These are phyloP conservation scores for Gari tellinella DNA, from an alignment of 2,888 invertebrate genomes.

Conservation along the genomic window DNA sequence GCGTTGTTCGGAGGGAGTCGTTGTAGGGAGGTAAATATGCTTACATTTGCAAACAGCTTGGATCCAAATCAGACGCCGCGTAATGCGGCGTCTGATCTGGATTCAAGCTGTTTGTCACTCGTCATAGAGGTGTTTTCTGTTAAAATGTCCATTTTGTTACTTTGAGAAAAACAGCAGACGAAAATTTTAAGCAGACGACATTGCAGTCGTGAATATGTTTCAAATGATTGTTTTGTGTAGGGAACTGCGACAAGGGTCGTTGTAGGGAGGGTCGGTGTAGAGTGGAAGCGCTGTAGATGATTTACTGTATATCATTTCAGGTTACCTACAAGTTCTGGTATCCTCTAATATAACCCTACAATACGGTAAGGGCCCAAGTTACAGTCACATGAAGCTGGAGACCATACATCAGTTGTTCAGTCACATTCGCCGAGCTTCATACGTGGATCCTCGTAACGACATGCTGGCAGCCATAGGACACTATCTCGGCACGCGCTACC, in stretches of 20 bases:
- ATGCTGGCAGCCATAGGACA: slow-evolving; percentile 15
- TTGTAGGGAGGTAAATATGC: too few relatives aligned
- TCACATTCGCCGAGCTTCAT: slow-evolving; percentile 28
- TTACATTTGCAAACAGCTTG: not conserved
- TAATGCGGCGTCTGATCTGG: not conserved
- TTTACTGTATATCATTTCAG: not conserved
- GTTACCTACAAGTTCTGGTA: slow-evolving; percentile 28
- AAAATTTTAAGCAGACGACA: too few relatives aligned
- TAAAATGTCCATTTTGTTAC: too few relatives aligned
- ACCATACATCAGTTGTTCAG: slow-evolving; percentile 43
- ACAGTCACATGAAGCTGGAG: slow-evolving; percentile 8
- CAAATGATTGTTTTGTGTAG: too few relatives aligned
- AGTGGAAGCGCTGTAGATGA: too few relatives aligned
- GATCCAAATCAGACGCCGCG: not conserved
- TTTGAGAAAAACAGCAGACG: too few relatives aligned
- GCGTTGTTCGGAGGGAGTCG: too few relatives aligned
- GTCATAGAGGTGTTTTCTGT: too few relatives aligned
- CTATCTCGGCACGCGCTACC: slow-evolving; percentile 31
- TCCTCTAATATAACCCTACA: slow-evolving; percentile 34
- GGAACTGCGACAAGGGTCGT: too few relatives aligned
- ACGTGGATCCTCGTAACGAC: slow-evolving; percentile 15
- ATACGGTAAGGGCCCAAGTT: not conserved
- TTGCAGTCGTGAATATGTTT: too few relatives aligned
- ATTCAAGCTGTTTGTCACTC: too few relatives aligned
- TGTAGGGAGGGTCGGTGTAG: too few relatives aligned